A percentile compares a stretch with the other conserved stretches of the same genome.
These are phyloP conservation scores for Zootermopsis nevadensis DNA, from an alignment of 2,888 invertebrate genomes.

Conservation along the genomic window DNA sequence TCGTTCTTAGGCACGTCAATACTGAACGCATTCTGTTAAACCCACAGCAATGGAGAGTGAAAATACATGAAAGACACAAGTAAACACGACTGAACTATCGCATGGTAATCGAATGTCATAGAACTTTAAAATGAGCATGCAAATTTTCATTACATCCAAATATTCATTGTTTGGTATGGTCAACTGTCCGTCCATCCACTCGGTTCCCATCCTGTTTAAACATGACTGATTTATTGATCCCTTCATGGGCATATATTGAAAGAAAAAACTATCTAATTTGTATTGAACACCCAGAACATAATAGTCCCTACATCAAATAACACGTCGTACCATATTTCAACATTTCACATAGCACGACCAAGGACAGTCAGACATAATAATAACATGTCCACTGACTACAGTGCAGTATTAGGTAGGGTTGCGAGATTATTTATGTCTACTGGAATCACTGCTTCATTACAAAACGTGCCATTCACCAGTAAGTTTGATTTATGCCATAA, in stretches of 20 bases:
- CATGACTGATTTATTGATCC: slow-evolving; percentile 4
- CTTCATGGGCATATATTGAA: slow-evolving; percentile 7
- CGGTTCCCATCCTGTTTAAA: neutral
- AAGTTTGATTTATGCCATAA: slow-evolving; percentile 22
- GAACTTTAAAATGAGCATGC: slow-evolving; percentile 1
- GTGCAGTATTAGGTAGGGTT: neutral
- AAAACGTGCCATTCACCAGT: slow-evolving; percentile 7
- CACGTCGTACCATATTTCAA: slow-evolving; percentile 27
- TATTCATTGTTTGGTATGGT: slow-evolving; percentile 6
- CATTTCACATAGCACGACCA: neutral
- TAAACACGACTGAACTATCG: neutral
- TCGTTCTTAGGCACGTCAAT: too few species aligned
- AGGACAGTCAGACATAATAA: slow-evolving; percentile 20
- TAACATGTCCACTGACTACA: neutral
- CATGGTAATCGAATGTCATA: neutral
- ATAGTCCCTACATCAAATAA: slow-evolving; percentile 20
- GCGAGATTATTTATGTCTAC: slow-evolving; percentile 33
- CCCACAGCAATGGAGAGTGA: too few species aligned
- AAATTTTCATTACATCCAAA: slow-evolving; percentile 2
- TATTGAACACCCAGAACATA: slow-evolving; percentile 14
- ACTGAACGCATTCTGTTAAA: too few species aligned
- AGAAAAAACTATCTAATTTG: slow-evolving; percentile 27
- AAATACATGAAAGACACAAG: neutral
- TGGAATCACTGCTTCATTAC: slow-evolving; percentile 29
- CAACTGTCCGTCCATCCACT: neutral